Percentiles rank a stretch among this genome's conserved stretches.
These are phyloP conservation scores for Margarornis squamiger DNA, from an alignment of 2,797 vertebrate genomes.

Conservation along the genomic window DNA sequence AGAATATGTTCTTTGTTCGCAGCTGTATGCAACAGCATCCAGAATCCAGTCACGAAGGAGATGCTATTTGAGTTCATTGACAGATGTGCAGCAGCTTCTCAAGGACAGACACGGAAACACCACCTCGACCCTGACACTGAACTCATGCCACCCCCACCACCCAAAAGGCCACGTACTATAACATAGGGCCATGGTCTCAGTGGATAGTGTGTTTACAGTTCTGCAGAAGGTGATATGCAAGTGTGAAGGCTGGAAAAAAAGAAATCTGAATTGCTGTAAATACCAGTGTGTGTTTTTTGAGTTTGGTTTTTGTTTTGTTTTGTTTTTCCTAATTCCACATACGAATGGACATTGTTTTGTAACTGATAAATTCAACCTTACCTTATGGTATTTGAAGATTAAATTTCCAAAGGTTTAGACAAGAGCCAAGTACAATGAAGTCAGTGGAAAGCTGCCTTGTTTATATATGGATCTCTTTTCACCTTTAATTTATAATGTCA, in stretches of 20 bases:
- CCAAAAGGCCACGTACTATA: constrained; percentile 86
- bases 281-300: constrained; percentile 48
- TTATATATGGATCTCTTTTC: constrained; percentile 70
- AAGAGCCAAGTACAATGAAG: constrained; percentile 55
- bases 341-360: constrained; percentile 62
- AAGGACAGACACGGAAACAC: constrained; percentile 84
- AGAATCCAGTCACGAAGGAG: constrained; percentile 94
- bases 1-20: constrained; percentile 47
- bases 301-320: constrained; percentile 2
- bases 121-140: constrained; percentile 88
- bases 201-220: background rate
- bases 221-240: constrained; percentile 31
- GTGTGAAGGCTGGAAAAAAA: constrained; percentile 4
- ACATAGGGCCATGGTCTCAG: constrained; percentile 28
- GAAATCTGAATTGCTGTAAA: constrained; percentile 66
- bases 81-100: constrained; percentile 80
- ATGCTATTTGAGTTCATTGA: constrained; percentile 93
- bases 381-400: constrained; percentile 61
- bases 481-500: constrained; percentile 75
- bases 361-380: constrained; percentile 68
- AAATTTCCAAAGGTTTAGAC: constrained; percentile 72
- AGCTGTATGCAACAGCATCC: constrained; percentile 97
- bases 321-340: constrained; percentile 60
- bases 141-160: constrained; percentile 95
- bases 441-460: constrained; percentile 76